Percentiles rank a stretch among this genome's conserved stretches.
phyloP scores from a whole-genome alignment of 64 coral and sea anemone species.

The Stylophora pistillata region DNA sequence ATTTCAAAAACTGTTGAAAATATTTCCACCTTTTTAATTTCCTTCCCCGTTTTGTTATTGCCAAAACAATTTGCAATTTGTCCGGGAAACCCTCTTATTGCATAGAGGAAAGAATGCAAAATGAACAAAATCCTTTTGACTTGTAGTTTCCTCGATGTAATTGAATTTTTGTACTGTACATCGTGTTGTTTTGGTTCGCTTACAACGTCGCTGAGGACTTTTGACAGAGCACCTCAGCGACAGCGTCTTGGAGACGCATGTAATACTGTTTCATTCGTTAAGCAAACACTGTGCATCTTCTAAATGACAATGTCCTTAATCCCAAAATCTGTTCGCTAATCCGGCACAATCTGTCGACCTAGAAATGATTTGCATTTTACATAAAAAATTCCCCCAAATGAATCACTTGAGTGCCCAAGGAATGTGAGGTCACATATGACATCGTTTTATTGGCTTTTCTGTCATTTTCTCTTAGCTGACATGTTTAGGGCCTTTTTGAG shows the following conservation, averaged over 20 bases:
- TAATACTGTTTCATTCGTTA: background rate
- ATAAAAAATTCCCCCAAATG: background rate
- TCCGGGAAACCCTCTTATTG: no score
- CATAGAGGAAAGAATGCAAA: no score
- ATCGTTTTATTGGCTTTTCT: no score
- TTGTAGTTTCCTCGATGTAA: background rate
- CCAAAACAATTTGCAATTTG: background rate
- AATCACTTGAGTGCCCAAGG: background rate
- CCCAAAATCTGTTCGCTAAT: background rate
- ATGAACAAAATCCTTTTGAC: background rate
- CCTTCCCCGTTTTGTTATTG: background rate
- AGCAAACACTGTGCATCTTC: background rate
- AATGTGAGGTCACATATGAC: background rate
- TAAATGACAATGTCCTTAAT: background rate
- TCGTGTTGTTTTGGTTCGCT: background rate
- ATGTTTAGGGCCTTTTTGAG: background rate
- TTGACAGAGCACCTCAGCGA: background rate
- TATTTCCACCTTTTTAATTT: background rate
- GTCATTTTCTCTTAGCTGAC: background rate
- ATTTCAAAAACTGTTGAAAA: background rate
- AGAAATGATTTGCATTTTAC: background rate
- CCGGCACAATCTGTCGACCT: background rate
- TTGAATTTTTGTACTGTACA: background rate
- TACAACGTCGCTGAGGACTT: background rate
- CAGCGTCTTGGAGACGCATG: background rate